A percentile compares a stretch with the other conserved stretches of the same genome.
Conservation (phyloP, 2,113 vertebrate genomes). For the Corapipo altera region DNA sequence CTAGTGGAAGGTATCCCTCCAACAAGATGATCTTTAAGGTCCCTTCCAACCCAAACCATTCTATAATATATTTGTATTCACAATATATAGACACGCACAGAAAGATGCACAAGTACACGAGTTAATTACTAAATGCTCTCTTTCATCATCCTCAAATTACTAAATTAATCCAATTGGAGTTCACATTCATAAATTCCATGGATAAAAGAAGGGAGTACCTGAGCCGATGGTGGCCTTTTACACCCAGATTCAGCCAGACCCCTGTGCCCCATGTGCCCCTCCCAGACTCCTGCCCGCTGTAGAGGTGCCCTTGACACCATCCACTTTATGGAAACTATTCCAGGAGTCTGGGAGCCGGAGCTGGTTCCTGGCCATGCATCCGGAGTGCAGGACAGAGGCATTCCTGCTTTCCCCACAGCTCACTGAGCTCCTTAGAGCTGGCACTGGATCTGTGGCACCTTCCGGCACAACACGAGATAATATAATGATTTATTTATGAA, state of each 20-base stretch:
- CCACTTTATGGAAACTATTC: background rate
- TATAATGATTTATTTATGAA: background rate
- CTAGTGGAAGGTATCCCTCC: background rate
- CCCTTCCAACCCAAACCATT: background rate
- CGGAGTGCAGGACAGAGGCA: fast-evolving
- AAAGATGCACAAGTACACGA: background rate
- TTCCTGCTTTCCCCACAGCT: background rate
- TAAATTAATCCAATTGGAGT: fast-evolving
- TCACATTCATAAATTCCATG: background rate
- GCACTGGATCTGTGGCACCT: background rate
- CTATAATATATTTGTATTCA: background rate
- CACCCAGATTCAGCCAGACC: background rate
- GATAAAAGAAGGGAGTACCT: background rate
- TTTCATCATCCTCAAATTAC: background rate
- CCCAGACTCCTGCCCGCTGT: background rate
- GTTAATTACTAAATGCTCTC: background rate
- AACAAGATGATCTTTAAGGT: background rate
- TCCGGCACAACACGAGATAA: background rate
- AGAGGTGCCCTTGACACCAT: conserved; percentile 43
- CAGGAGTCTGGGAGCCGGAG: background rate
- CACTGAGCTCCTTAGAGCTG: background rate
- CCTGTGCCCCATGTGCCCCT: background rate
- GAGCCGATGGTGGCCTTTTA: background rate
- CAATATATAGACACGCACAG: fast-evolving
- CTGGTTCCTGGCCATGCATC: background rate